Evolutionary conservation across 2,888 invertebrate species (phyloP).

Genomic region (Synergus itoensis): DNA sequence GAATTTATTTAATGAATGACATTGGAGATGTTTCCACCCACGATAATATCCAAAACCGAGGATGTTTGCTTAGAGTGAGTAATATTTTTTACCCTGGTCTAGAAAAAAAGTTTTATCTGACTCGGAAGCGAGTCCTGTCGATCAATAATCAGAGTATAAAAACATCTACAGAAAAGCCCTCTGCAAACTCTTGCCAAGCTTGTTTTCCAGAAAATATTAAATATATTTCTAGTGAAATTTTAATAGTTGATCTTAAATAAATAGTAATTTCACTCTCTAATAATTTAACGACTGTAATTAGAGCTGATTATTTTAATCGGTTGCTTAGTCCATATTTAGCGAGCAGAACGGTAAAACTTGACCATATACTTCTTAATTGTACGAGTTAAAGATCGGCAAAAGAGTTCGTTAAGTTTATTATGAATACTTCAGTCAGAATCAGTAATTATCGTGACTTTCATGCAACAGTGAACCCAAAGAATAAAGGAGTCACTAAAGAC

Average conservation of each 20-base stretch:
- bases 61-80: conserved; percentile 2
- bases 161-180: not conserved
- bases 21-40: not conserved
- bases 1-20: not conserved
- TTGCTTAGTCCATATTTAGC: not conserved
- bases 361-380: not conserved
- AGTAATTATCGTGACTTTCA: not conserved
- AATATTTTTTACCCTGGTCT: not conserved
- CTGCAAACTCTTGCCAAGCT: not conserved
- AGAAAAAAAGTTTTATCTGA: conserved; percentile 17
- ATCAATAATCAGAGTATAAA: conserved; percentile 28
- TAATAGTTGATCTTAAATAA: not conserved
- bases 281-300: not conserved
- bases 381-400: not conserved
- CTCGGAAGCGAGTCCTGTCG: conserved; percentile 8
- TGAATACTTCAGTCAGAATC: not conserved
- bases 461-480: not conserved
- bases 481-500: not conserved
- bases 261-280: not conserved
- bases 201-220: not conserved
- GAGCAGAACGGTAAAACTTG: not conserved
- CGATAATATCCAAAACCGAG: not conserved
- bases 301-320: not conserved
- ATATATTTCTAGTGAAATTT: not conserved
- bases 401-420: not conserved